phyloP scores from a whole-genome alignment of 1,140 invertebrate species.

The Heliconius himera region DNA sequence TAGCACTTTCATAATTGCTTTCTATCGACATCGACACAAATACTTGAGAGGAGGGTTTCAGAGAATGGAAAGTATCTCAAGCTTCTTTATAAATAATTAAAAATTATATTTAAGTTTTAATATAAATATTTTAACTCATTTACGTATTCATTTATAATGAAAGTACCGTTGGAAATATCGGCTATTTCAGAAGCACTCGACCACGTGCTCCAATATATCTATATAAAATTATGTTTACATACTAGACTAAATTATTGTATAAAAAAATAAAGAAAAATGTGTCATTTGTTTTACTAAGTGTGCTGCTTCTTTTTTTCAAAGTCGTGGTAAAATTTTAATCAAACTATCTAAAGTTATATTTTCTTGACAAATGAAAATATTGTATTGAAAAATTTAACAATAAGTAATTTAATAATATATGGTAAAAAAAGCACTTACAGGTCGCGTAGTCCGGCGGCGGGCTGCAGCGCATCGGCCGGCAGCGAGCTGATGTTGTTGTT shows the following conservation, averaged over 20 bases:
- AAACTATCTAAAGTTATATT: too few species aligned
- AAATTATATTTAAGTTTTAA: background rate
- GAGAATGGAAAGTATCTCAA: background rate
- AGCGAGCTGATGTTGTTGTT: constrained; percentile 71
- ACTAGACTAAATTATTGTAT: too few species aligned
- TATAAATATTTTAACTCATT: background rate
- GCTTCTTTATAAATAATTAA: background rate
- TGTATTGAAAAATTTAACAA: too few species aligned
- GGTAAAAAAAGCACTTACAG: constrained; percentile 54
- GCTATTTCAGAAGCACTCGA: background rate
- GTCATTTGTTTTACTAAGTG: too few species aligned
- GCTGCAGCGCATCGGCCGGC: constrained; percentile 62
- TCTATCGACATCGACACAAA: background rate
- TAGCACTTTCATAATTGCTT: background rate
- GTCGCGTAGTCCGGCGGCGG: constrained; percentile 61
- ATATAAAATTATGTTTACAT: background rate
- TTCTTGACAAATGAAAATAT: too few species aligned
- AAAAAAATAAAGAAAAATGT: too few species aligned
- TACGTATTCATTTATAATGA: background rate
- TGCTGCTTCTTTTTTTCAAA: too few species aligned
- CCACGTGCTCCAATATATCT: background rate
- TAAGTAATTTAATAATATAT: background rate
- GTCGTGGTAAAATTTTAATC: too few species aligned
- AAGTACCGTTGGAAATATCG: background rate
- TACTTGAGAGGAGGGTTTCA: background rate